phyloP scores from a whole-genome alignment of 2,797 vertebrate species.

The Ceryle rudis region DNA sequence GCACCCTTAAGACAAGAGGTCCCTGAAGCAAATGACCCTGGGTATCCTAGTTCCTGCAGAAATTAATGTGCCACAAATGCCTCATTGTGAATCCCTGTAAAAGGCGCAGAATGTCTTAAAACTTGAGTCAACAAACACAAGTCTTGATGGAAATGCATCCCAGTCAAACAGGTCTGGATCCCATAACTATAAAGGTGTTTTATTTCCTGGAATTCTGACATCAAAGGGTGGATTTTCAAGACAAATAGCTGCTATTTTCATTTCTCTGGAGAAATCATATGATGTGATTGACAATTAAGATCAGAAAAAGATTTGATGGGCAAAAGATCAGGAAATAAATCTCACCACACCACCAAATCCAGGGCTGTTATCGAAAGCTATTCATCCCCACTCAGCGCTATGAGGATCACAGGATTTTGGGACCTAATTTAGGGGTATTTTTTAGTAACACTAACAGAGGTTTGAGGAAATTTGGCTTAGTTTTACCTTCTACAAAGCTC shows the following conservation, averaged over 20 bases:
- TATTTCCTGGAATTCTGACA: constrained; percentile 80
- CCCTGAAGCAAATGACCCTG: background rate
- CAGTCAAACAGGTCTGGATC: constrained; percentile 69
- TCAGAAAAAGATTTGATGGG: constrained; percentile 42
- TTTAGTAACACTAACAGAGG: constrained; percentile 30
- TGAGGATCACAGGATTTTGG: constrained; percentile 54
- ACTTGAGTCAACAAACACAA: background rate
- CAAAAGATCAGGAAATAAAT: constrained; percentile 56
- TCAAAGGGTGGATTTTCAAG: constrained; percentile 77
- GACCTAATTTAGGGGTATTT: constrained; percentile 44
- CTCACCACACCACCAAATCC: constrained; percentile 34
- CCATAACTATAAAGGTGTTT: constrained; percentile 79
- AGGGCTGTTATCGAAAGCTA: background rate
- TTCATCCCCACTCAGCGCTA: background rate
- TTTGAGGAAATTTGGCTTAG: constrained; percentile 25
- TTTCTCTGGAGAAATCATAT: constrained; percentile 67
- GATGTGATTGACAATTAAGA: constrained; percentile 60
- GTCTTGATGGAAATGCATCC: constrained; percentile 45
- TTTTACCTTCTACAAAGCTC: background rate
- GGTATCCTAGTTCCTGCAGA: background rate
- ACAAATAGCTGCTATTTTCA: constrained; percentile 75
- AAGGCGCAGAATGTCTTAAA: background rate
- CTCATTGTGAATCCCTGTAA: background rate
- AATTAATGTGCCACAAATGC: background rate
- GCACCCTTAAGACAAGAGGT: fast-evolving